Conservation (phyloP, 2,113 vertebrate species). For the Brachypteracias leptosomus region DNA sequence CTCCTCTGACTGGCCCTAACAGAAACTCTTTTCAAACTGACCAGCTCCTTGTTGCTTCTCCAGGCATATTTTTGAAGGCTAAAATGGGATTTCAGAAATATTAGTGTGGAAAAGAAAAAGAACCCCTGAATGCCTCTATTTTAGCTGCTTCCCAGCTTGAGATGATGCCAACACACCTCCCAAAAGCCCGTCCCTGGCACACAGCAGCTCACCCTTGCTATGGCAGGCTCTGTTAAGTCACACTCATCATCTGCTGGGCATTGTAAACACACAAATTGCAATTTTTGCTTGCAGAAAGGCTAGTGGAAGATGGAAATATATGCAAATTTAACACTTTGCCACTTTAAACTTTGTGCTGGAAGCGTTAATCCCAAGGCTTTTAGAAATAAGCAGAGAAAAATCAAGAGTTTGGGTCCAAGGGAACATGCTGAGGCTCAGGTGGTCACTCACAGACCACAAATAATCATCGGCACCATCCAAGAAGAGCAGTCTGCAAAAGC, state of each 20-base stretch:
- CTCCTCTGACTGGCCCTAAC: too few relatives aligned
- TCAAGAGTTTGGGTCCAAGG: not conserved
- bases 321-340: not conserved
- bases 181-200: not conserved
- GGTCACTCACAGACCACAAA: not conserved
- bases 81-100: not conserved
- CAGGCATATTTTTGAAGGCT: not conserved
- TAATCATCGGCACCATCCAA: not conserved
- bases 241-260: not conserved
- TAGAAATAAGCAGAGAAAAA: not conserved
- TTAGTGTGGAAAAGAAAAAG: not conserved
- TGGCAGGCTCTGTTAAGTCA: not conserved
- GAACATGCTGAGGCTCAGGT: not conserved
- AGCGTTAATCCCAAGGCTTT: not conserved
- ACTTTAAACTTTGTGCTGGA: rapidly evolving
- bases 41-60: too few relatives aligned
- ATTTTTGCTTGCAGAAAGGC: not conserved
- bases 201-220: not conserved
- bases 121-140: not conserved
- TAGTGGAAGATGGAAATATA: not conserved
- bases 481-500: not conserved
- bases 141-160: not conserved
- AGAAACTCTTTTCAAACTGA: too few relatives aligned
- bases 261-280: not conserved
- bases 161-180: not conserved